phyloP scores from a whole-genome alignment of 2,797 vertebrate species.

The Acanthiza pusilla region DNA sequence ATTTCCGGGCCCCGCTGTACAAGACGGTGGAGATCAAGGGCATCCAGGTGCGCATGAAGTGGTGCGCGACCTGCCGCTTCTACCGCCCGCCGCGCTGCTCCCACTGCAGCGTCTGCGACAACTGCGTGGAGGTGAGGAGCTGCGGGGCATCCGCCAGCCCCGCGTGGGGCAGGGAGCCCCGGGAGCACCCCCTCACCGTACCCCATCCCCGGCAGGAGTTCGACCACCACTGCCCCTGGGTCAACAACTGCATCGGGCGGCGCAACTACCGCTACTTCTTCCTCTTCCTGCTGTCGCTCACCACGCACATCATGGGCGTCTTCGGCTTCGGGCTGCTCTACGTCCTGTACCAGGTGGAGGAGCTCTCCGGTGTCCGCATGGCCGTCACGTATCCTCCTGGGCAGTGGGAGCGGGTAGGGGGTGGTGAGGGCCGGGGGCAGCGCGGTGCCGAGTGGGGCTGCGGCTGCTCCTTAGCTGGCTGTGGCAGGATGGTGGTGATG shows the following conservation, averaged over 20 bases:
- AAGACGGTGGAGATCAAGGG: slow-evolving; percentile 97
- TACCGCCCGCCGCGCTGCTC: slow-evolving; percentile 96
- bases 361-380: slow-evolving; percentile 85
- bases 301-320: slow-evolving; percentile 90
- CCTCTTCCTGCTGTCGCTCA: slow-evolving; percentile 94
- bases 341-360: slow-evolving; percentile 87
- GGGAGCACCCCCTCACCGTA: neutral
- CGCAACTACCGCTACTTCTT: slow-evolving; percentile 99
- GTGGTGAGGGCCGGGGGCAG: rapidly evolving
- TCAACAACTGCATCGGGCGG: slow-evolving; percentile 97
- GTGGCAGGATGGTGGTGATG: slow-evolving; percentile 92
- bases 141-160: rapidly evolving
- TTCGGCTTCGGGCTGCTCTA: slow-evolving; percentile 94
- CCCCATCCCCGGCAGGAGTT: slow-evolving; percentile 82
- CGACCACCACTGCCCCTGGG: slow-evolving; percentile 99
- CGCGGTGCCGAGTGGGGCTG: rapidly evolving
- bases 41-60: slow-evolving; percentile 98
- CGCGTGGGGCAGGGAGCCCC: rapidly evolving
- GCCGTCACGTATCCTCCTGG: slow-evolving; percentile 94
- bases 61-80: slow-evolving; percentile 97
- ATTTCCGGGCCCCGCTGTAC: slow-evolving; percentile 95
- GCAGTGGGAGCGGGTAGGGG: rapidly evolving
- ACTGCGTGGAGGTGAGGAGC: slow-evolving; percentile 92
- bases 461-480: slow-evolving; percentile 62
- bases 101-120: slow-evolving; percentile 98